Percentiles rank a stretch among this genome's conserved stretches.
Conservation (phyloP, 92 coral and sea anemone species). For the Montipora capitata region DNA sequence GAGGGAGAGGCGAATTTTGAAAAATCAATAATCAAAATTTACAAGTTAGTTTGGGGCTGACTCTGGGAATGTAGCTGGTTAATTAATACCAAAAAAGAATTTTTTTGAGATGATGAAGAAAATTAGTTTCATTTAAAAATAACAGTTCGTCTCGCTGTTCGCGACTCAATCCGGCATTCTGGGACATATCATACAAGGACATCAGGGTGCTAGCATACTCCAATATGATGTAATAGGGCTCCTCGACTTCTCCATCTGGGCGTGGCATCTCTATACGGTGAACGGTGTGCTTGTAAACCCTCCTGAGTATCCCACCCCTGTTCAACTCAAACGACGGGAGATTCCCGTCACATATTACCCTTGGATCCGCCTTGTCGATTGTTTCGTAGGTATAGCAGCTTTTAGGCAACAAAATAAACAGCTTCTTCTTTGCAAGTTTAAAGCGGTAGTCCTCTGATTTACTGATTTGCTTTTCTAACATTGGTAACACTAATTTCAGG, state of each 20-base stretch:
- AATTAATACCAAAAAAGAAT: no score
- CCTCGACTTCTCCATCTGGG: slow-evolving; percentile 37
- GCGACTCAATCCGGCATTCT: slow-evolving; percentile 60
- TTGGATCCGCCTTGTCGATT: slow-evolving; percentile 67
- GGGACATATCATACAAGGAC: slow-evolving; percentile 88
- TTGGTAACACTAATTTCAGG: slow-evolving; percentile 86
- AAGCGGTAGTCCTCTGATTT: slow-evolving; percentile 50
- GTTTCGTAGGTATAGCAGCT: slow-evolving; percentile 70
- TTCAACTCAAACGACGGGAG: slow-evolving; percentile 49
- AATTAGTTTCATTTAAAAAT: background rate
- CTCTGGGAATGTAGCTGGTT: no score
- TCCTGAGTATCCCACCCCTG: slow-evolving; percentile 80
- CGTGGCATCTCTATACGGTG: slow-evolving; percentile 50
- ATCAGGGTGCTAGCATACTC: slow-evolving; percentile 91
- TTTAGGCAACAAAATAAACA: slow-evolving; percentile 88
- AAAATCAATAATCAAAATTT: no score
- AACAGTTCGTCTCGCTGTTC: slow-evolving; percentile 85
- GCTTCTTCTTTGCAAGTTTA: slow-evolving; percentile 53
- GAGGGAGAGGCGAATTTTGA: no score
- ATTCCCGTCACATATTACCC: slow-evolving; percentile 57
- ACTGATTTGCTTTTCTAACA: slow-evolving; percentile 61
- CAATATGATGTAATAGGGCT: slow-evolving; percentile 59
- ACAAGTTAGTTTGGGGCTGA: no score
- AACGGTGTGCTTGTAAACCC: slow-evolving; percentile 81
- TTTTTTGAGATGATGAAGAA: no score